Percentiles rank a stretch among this genome's conserved stretches.
Evolutionary conservation across 2,113 vertebrate genomes (phyloP).

Genomic region (Stegastes partitus): DNA sequence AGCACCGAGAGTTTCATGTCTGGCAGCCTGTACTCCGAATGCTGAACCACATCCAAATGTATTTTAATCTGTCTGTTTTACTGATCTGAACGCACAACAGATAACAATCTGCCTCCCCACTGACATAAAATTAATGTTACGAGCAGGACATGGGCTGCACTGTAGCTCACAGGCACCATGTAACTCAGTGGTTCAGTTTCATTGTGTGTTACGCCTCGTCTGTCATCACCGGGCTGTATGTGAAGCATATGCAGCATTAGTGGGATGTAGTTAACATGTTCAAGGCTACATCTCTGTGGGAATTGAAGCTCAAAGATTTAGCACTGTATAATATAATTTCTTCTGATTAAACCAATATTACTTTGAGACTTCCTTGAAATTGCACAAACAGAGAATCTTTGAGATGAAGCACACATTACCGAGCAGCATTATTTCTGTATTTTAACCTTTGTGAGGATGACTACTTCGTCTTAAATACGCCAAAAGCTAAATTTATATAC

Average conservation of each 20-base stretch:
- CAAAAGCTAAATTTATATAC: conserved; percentile 16
- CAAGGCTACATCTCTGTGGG: background rate
- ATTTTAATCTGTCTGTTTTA: conserved; percentile 14
- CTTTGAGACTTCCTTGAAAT: background rate
- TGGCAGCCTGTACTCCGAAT: conserved; percentile 30
- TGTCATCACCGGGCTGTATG: background rate
- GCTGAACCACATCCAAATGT: background rate
- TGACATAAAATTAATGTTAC: background rate
- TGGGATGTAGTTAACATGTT: background rate
- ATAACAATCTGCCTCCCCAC: background rate
- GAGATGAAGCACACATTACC: background rate
- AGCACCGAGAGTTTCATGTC: conserved; percentile 51
- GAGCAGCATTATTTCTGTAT: background rate
- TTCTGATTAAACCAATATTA: background rate
- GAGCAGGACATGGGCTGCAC: background rate
- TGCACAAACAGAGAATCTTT: conserved; percentile 3
- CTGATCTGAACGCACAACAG: background rate
- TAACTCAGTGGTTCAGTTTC: background rate
- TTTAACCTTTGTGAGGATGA: background rate
- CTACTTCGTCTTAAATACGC: background rate
- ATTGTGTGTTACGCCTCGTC: background rate
- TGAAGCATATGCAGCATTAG: background rate
- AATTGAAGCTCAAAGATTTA: background rate
- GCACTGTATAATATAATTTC: background rate
- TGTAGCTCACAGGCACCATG: background rate